Base-by-base conservation (phyloP, 2,113 vertebrate species). In the Percopsis transmontana region DNA sequence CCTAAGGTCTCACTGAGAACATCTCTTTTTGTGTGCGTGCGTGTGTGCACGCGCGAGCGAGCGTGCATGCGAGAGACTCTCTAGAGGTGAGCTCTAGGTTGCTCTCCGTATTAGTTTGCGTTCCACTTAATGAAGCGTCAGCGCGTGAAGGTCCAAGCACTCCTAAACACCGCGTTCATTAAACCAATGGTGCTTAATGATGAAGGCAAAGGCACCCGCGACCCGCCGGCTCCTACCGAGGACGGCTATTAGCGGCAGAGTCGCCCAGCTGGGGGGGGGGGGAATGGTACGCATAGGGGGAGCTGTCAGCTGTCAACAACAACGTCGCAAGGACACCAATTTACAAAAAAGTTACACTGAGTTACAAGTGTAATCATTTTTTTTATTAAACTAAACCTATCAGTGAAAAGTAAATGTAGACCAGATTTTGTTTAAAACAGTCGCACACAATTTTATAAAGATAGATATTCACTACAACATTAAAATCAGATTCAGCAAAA, bases 101-200 rank as follows among this genome's bases (percentile, higher is more conserved):
- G 87, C 90, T 83, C 84, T 83, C 58, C 80, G 83, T 88, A 90
- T 92, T 88, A 91, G 88, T 91, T 90, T 90, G 88, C 81, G 86
- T 88, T 88, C 87, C 85, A 90, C 89, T 91, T 91, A 91, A 91
- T 92, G 89, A 91, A 66, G 89, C 91, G 58, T 74, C 64, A 50
- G 84, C 89, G 89, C 90, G 85, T 92, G 89, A 92, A 93, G 91
- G 91, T 90, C 92, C 92, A 91, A 90, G 90, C 87, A 76, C 84
- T 90, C 83, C 86, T 89, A 90, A 92, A 91, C 75, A 81, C 79
- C 48, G 79, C 77, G 83, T 92, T 91, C 87, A 91, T 93, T 92
- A 92, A 90, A 89, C 88, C 84, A 84, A 81, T 87, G 88, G 83
- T 87, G 89, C 88, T 90, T 89, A 90, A 91, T 91, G 89, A 89